A percentile compares a stretch with the other conserved stretches of the same genome.
Evolutionary conservation across 92 coral and sea anemone species (phyloP).

Genomic region (Bergia sp.): DNA sequence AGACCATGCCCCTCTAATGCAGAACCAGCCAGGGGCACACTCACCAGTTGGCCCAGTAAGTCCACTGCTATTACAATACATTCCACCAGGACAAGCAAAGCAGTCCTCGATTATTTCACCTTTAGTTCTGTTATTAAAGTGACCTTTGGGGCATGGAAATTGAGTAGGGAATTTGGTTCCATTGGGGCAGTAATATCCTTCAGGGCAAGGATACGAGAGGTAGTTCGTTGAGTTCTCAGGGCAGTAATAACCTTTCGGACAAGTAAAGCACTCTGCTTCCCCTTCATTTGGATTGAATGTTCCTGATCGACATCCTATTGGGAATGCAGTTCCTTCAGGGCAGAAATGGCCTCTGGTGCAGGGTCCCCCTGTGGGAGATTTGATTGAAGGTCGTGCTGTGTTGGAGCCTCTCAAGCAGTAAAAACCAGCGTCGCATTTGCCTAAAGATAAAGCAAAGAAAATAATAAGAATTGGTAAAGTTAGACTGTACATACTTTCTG

Average conservation of each 20-base stretch:
- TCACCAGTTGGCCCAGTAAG: conserved; percentile 79
- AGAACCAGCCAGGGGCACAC: conserved; percentile 93
- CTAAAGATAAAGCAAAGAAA: conserved; percentile 47
- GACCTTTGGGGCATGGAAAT: conserved; percentile 90
- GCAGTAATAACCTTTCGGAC: conserved; percentile 89
- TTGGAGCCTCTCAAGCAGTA: conserved; percentile 89
- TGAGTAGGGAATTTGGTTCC: conserved; percentile 76
- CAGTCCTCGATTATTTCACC: conserved; percentile 78
- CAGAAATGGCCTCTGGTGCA: conserved; percentile 93
- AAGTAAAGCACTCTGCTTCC: conserved; percentile 86
- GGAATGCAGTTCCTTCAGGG: conserved; percentile 84
- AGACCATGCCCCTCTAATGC: conserved; percentile 88
- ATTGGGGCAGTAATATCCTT: conserved; percentile 94
- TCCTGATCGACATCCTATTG: conserved; percentile 84
- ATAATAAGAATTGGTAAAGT: not conserved
- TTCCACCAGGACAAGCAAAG: conserved; percentile 89
- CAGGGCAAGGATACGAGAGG: conserved; percentile 77
- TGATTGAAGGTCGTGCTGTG: conserved; percentile 81
- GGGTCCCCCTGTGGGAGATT: conserved; percentile 87
- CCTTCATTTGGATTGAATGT: conserved; percentile 94
- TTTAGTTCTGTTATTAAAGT: conserved; percentile 79
- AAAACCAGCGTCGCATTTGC: conserved; percentile 83
- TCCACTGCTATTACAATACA: conserved; percentile 80
- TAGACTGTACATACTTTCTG: not conserved
- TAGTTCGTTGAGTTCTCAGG: conserved; percentile 84